Evolutionary conservation across 2,113 vertebrate species (phyloP), one percentile per base, ranked within the genome.

Genomic region (Eublepharis macularius): DNA sequence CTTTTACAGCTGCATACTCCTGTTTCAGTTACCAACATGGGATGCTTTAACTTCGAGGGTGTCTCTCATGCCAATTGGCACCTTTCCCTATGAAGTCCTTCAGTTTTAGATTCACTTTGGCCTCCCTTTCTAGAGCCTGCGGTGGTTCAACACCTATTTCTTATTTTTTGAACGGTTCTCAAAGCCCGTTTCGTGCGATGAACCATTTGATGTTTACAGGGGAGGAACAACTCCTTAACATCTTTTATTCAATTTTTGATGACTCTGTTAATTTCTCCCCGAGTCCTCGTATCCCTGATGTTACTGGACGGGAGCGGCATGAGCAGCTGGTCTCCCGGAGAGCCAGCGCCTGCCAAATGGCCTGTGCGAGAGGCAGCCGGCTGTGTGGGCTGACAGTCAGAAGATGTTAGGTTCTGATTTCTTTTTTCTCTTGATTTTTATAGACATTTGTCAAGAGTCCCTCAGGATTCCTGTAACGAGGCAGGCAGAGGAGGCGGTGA

Each of bases 171-270:
- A 82, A 57, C 11, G 34, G 51, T 79, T 84, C 85, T 92, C 80
- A 82, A 82, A 94, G 92, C 90, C 88, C 60, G 73, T 86, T 92
- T 92, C 72, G n/a, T 77, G 41, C 47, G 90, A 86, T 88, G 85
- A 85, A 77, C 91, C 91, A 86, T 95, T 94, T 88, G 87, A 82
- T 96, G 92, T 96, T 95, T 96, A 95, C 92, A 90, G 91, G 91
- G 93, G 93, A 87, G 84, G 87, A 83, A 87, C 87, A 91, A 93
- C 92, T 92, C 92, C 84, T 93, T 94, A 92, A 91, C 92, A 93
- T 96, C 94, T 95, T 92, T 94, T 96, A 95, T 93, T 93, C 90
- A 89, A 89, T 89, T 95, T 96, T 94, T 94, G 95, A 94, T 96
- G 81, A 3, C 94, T 94, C 82, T 76, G 94, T 91, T 97, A 96